Base-by-base conservation (phyloP, 2,797 vertebrate genomes). In the Uromys caudimaculatus region DNA sequence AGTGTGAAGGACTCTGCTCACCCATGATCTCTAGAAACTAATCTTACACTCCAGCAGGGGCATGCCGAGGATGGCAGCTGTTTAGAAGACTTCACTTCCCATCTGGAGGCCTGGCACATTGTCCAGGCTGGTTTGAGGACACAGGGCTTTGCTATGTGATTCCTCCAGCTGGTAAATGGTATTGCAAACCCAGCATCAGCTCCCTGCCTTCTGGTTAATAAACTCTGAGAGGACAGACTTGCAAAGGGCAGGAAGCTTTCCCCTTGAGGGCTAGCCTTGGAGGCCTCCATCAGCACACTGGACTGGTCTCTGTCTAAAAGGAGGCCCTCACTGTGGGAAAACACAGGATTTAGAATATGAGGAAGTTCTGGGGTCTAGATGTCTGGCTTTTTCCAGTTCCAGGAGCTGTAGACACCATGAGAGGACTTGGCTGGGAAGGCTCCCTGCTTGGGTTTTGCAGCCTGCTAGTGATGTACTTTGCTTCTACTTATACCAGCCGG, bases 71-170 rank as follows among this genome's bases (percentile, higher is more conserved):
- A 97, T 90, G 44, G 95, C 95, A 98, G 97, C 97, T 98, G 97
- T 98, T 98, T 98, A 98, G 98, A 97, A 97, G 96, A 96, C 98
- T 98, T 98, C 97, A 97, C 96, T 97, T 92, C 97, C 98, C 98
- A 98, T 98, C 98, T 98, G 98, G 98, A 88, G 91, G 91, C 97
- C 97, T 97, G 98, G 97, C 95, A 47, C 38, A 90, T 96, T 86
- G 87, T 96, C 95, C 89, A 92, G 93, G 92, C 96, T 84, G 97
- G 96, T 95, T 98, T 91, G 91, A 90, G 96, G 95, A 97, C 98
- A 97, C 96, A 98, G 96, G 82, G 94, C 97, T 97, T 97, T 97
- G 97, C 97, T 98, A 96, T 79, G 95, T 90, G 96, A 98, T 97
- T 86, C 98, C 96, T 98, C 98, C 89, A 97, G 96, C 96, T 97